Evolutionary conservation across 2,888 invertebrate genomes (phyloP), one percentile per base, ranked within the genome.

Genomic region (Caenorhabditis afra): DNA sequence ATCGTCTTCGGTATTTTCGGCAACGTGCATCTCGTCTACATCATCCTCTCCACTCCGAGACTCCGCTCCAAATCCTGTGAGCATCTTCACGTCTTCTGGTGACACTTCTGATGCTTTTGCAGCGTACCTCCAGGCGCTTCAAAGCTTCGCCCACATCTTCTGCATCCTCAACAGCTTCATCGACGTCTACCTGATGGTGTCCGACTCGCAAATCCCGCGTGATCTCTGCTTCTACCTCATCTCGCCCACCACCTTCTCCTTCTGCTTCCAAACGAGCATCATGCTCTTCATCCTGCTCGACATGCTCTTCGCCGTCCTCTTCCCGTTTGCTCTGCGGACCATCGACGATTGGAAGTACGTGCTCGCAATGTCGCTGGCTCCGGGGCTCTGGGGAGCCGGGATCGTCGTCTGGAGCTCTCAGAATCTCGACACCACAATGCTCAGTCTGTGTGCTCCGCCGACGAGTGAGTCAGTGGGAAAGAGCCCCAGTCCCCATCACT

Each of bases 1-100:
- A 49, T 65, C n/a, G 22, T 55, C 20, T 55, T 78, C 20, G 73
- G 73, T 1, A 8, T 78, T n/a, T 78, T 78, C 41, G 78, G 78
- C 11, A 78, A 78, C 37, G 35, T 67, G 16, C 66, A 78, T n/a
- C 47, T 78, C 8, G 16, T 78, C 14, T 73, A 55, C 23, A 66
- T 71, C 12, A 78, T 68, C 3, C 37, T 67, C 2, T 50, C 70
- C 3, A 71, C 57, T 22, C 41, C 49, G 18, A 55, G 53, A 29
- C 59, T 78, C 18, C 14, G 62, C 52, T 18, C 49, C 1, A 78
- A 78, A 29, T 65, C 70, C 14, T 71, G 78, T 78, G 53, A 62
- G 71, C 70, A 45, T 61, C 35, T 22, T 45, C 4, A 18, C 44
- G 16, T 22, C 5, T 55, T 53, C 35, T 14, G 1, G 12, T 22